Conservation (phyloP, 2,113 vertebrate species). For the Mirza zaza region DNA sequence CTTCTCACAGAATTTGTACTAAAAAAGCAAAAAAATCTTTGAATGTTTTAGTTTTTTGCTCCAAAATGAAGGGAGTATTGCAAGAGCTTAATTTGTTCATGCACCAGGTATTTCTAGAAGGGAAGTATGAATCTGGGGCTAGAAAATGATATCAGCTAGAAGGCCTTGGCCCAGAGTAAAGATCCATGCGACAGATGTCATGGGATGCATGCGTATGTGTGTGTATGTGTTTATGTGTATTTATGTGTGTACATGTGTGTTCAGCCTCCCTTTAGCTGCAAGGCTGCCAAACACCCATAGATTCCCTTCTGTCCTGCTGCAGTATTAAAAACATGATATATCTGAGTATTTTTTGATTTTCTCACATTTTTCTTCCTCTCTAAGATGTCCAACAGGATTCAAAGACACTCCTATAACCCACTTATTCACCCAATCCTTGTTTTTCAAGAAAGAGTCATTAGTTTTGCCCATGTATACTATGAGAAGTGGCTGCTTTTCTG, state of each 20-base stretch:
- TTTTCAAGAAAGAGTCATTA: neutral
- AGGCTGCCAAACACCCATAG: neutral
- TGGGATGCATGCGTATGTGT: neutral
- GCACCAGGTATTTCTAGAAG: neutral
- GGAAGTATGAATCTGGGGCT: neutral
- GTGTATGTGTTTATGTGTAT: neutral
- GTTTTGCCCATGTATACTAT: neutral
- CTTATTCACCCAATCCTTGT: fast-evolving
- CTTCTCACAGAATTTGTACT: neutral
- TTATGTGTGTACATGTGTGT: neutral
- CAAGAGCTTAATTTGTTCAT: neutral
- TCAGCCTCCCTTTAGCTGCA: neutral
- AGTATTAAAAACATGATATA: neutral
- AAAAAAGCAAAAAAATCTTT: neutral
- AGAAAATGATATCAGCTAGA: neutral
- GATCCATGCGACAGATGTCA: neutral
- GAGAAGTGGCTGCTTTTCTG: neutral
- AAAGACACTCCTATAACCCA: neutral
- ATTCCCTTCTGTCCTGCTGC: neutral
- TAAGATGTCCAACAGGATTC: neutral
- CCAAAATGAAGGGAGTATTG: neutral
- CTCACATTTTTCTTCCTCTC: neutral
- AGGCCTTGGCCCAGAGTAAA: neutral
- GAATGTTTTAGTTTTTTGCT: neutral
- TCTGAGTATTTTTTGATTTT: neutral